Percentiles rank a stretch among this genome's conserved stretches.
Evolutionary conservation across 2,888 invertebrate genomes (phyloP).

Genomic region (Ochropacha duplaris): DNA sequence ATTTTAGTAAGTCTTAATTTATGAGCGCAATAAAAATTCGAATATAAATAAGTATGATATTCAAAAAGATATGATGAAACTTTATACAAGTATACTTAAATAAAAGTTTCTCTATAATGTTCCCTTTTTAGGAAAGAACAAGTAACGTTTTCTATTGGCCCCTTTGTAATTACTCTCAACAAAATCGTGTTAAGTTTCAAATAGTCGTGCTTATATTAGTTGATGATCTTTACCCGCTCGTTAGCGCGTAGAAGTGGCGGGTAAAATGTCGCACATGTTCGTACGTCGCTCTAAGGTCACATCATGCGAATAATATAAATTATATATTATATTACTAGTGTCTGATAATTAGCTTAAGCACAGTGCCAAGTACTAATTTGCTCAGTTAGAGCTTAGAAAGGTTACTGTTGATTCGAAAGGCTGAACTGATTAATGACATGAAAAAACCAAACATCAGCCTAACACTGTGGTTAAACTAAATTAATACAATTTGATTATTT

Average conservation of each 20-base stretch:
- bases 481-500: not conserved
- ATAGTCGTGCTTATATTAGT: slow-evolving; percentile 6
- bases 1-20: not conserved
- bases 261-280: slow-evolving; percentile 28
- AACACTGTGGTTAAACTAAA: not conserved
- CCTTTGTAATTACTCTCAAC: slow-evolving; percentile 1
- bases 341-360: slow-evolving; percentile 20
- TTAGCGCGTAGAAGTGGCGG: slow-evolving; percentile 10
- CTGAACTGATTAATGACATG: not conserved
- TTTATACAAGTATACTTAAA: too few relatives aligned
- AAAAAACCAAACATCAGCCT: not conserved
- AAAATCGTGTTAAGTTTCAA: slow-evolving; percentile 10
- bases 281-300: slow-evolving; percentile 14
- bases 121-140: too few relatives aligned
- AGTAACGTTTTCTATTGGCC: too few relatives aligned
- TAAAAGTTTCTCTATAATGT: too few relatives aligned
- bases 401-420: not conserved
- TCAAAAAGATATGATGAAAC: too few relatives aligned
- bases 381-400: not conserved
- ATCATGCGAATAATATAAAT: slow-evolving; percentile 21
- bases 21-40: not conserved
- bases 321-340: slow-evolving; percentile 13
- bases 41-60: not conserved
- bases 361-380: not conserved
- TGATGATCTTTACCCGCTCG: slow-evolving; percentile 6